Evolutionary conservation across 2,113 vertebrate species (phyloP), one percentile per base, ranked within the genome.

Genomic region (Mixornis gularis): DNA sequence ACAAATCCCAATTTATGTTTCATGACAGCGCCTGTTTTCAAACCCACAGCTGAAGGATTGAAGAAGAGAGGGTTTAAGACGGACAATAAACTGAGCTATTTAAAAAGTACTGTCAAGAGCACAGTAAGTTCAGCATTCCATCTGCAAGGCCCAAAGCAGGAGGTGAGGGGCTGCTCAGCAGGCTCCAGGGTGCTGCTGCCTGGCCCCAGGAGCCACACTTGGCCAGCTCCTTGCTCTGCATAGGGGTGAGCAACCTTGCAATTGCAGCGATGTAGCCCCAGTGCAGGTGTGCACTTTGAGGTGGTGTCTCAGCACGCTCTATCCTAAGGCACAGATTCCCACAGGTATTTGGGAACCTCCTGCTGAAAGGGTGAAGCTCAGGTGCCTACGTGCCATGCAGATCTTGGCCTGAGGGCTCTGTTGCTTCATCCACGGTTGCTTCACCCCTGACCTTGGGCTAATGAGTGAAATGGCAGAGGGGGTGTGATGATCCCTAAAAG

Each of bases 351-450:
- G 59, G 79, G 48, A 94, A 83, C 9, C 34, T 83, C 38, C 65
- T 74, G 69, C 73, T 71, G 73, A 89, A 79, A 68, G 1, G 2
- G 30, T 1, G 2, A 84, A 44, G 49, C 44, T 74, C 30, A 63
- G 73, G 58, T 85, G 22, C 69, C n/a, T 74, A 48, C 78, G 16
- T 0, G 27, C 27, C 40, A 26, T 1, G 2, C 30, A 64, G 40
- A 77, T 86, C 70, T 81, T 59, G 38, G 44, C 84, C 69, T 0
- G 0, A 81, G 58, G 73, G 38, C 41, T 92, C 25, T 2, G 1
- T 93, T 94, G 65, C 92, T 92, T 89, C 89, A 87, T 65, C 10
- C 5, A 3, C 17, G 38, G n/a, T 85, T 95, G 30, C 78, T 74
- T 86, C 70, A 76, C 17, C 13, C 4, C 25, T 59, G 52, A 64